Conservation (phyloP, 2,113 vertebrate species). For the Pelvicachromis taeniatus region DNA sequence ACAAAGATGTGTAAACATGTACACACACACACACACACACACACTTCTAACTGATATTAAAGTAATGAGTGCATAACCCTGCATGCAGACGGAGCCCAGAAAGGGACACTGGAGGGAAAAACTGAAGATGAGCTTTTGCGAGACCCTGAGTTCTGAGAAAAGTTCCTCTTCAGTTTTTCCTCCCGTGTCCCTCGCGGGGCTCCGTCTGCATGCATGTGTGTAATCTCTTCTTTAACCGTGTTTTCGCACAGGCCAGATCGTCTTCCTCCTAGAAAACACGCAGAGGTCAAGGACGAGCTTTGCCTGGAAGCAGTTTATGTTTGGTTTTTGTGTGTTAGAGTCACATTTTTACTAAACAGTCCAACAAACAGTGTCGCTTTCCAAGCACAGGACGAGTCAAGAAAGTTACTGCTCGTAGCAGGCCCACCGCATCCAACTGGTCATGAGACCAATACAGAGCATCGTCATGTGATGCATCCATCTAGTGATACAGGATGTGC, state of each 20-base stretch:
- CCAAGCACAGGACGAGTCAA: not conserved
- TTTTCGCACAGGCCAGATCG: not conserved
- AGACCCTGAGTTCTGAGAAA: no score
- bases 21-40: not conserved
- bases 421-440: no score
- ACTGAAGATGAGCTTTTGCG: no score
- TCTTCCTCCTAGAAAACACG: constrained; percentile 2
- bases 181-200: no score
- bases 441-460: no score
- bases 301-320: constrained; percentile 1
- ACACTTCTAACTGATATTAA: not conserved
- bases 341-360: not conserved
- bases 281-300: constrained; percentile 25
- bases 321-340: not conserved
- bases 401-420: not conserved
- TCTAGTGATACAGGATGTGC: not conserved
- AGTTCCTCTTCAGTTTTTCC: no score
- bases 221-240: not conserved
- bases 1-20: not conserved
- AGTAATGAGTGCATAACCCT: not conserved
- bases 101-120: no score
- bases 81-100: not conserved
- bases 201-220: not conserved
- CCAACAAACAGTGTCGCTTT: not conserved
- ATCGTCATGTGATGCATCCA: not conserved